Base-by-base conservation (phyloP, 2,797 vertebrate genomes). In the Nannoperca obscura region DNA sequence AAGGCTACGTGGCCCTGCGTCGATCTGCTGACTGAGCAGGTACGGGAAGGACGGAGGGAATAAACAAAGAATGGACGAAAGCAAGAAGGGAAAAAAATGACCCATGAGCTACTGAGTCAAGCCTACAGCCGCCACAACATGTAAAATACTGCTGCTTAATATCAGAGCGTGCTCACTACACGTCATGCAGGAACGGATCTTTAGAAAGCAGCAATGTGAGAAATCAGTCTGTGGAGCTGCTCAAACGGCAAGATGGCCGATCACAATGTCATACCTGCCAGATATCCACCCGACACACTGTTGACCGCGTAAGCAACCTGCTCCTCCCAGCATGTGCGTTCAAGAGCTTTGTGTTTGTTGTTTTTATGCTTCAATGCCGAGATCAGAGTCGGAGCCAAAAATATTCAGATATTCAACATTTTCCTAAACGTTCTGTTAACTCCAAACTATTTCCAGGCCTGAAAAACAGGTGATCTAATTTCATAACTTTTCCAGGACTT, bases 1-100 rank as follows among this genome's bases (percentile, higher is more conserved):
- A 74, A 78, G 76, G 36, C 85, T 88, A 87, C 61, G 82, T 89
- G 83, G 83, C 85, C 47, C 38, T 85, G 65, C 2, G n/a, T 47
- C 44, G 63, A 36, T 79, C 55, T 60, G 75, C 71, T 70, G 71
- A 77, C 55, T 46, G 32, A 46, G 62, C 13, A 67, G 12, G 50
- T 46, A 17, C 82, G 7, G 9, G 42, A 72, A 24, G 14, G n/a
- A 53, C 6, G 27, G 15, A 54, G 7, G 20, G 52, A 40, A 4
- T 7, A 32, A 46, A 40, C 20, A 19, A 63, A 5, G 9, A n/a
- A 50, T 10, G 2, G 44, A 19, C 6, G 17, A 17, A 3, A 7
- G 44, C 17, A 46, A 19, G 44, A 46, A 42, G 40, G 30, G 12
- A 17, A 17, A 57, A 6, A 59, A 27, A 0, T 24, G 5, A 49